Conservation (phyloP, 2,888 invertebrate genomes). For the Idaea biselata region DNA sequence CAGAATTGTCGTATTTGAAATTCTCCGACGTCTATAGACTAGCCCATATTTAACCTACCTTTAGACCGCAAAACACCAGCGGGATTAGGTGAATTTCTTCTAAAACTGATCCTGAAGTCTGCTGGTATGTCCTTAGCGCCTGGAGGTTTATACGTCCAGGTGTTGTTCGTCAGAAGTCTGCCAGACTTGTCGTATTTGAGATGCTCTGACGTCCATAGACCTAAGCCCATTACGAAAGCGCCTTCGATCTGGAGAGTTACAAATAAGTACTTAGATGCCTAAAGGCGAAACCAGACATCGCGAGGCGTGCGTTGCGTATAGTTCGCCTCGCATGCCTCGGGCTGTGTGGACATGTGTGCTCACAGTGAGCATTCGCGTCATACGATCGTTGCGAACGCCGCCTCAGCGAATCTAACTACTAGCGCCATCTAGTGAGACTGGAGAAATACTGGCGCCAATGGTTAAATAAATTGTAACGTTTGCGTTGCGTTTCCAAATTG, state of each 20-base stretch:
- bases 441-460: too few relatives aligned
- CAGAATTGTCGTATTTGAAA: too few relatives aligned
- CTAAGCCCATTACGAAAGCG: conserved; percentile 86
- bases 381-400: too few relatives aligned
- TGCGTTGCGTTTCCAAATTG: too few relatives aligned
- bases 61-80: conserved; percentile 85
- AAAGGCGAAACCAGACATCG: neutral
- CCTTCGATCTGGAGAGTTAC: conserved; percentile 79
- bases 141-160: conserved; percentile 88
- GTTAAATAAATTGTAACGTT: too few relatives aligned
- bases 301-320: too few relatives aligned
- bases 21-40: too few relatives aligned
- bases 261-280: neutral
- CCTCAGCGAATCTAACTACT: too few relatives aligned
- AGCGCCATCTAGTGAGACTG: too few relatives aligned
- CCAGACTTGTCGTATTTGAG: conserved; percentile 82
- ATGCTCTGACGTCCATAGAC: conserved; percentile 86
- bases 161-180: conserved; percentile 83
- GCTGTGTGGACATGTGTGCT: too few relatives aligned
- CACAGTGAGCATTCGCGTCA: too few relatives aligned
- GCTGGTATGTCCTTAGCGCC: conserved; percentile 85
- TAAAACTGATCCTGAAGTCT: conserved; percentile 83
- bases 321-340: too few relatives aligned
- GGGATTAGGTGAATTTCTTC: conserved; percentile 81
- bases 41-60: conserved; percentile 65